A percentile compares a stretch with the other conserved stretches of the same genome.
These are phyloP conservation scores for Phrynocephalus vlangalii DNA, from an alignment of 2,797 vertebrate species.

Conservation along the genomic window DNA sequence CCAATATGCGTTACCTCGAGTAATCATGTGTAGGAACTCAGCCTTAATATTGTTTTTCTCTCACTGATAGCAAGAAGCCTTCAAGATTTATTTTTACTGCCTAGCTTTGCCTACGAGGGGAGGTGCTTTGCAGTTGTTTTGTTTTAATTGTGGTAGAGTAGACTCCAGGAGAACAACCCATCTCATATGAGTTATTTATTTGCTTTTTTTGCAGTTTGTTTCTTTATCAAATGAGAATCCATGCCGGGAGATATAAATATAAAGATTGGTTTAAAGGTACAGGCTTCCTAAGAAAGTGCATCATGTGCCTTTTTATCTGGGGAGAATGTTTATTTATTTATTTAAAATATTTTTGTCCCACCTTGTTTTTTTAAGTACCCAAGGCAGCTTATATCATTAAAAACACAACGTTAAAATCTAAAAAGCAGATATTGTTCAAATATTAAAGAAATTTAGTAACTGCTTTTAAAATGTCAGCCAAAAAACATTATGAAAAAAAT, in stretches of 20 bases:
- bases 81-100: no score
- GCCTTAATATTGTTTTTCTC: not conserved
- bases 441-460: no score
- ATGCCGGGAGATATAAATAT: not conserved
- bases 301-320: not conserved
- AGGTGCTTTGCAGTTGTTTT: not conserved
- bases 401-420: no score
- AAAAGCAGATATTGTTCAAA: no score
- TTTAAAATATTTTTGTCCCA: no score
- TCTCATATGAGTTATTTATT: no score
- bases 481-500: no score
- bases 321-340: not conserved
- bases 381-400: no score
- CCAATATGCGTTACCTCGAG: not conserved
- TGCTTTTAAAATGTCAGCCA: no score
- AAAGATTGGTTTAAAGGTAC: not conserved
- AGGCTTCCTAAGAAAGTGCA: not conserved
- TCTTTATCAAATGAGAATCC: not conserved
- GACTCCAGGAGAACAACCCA: no score
- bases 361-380: no score
- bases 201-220: not conserved
- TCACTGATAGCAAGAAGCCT: not conserved
- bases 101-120: no score
- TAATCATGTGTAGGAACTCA: not conserved
- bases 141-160: not conserved